These are phyloP conservation scores for Coenonympha glycerion DNA, from an alignment of 2,888 invertebrate species.

Conservation along the genomic window DNA sequence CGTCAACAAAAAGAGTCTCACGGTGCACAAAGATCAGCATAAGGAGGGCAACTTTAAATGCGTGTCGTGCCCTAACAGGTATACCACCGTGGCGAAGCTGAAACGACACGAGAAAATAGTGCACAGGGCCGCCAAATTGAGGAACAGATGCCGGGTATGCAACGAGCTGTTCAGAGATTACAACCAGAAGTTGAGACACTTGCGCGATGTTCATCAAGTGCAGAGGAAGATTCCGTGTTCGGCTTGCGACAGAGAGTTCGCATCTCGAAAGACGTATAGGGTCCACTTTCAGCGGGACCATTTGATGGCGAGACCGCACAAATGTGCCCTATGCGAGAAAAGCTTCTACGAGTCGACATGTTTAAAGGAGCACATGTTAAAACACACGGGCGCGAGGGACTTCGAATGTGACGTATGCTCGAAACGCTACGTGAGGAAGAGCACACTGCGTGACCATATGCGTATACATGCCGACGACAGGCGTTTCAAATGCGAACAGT, in stretches of 20 bases:
- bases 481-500: conserved; percentile 41
- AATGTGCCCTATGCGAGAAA: conserved; percentile 37
- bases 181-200: conserved; percentile 34
- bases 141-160: conserved; percentile 41
- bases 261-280: conserved; percentile 30
- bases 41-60: conserved; percentile 38
- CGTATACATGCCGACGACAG: conserved; percentile 56
- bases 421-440: conserved; percentile 32
- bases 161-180: conserved; percentile 39
- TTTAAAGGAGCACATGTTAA: conserved; percentile 35
- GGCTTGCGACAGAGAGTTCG: conserved; percentile 39
- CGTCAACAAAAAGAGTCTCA: conserved; percentile 32
- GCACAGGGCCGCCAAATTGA: conserved; percentile 40
- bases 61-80: conserved; percentile 50
- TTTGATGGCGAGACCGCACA: conserved; percentile 39
- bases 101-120: conserved; percentile 51
- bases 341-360: conserved; percentile 33
- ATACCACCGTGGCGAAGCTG: conserved; percentile 44
- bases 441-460: conserved; percentile 42
- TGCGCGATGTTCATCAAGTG: conserved; percentile 34
- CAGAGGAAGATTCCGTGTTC: conserved; percentile 31
- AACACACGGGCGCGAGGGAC: conserved; percentile 31
- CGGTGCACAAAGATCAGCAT: conserved; percentile 33
- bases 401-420: conserved; percentile 37
- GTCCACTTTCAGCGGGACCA: conserved; percentile 43